Evolutionary conservation across 2,888 invertebrate genomes (phyloP).

Genomic region (Barypeithes pellucidus): DNA sequence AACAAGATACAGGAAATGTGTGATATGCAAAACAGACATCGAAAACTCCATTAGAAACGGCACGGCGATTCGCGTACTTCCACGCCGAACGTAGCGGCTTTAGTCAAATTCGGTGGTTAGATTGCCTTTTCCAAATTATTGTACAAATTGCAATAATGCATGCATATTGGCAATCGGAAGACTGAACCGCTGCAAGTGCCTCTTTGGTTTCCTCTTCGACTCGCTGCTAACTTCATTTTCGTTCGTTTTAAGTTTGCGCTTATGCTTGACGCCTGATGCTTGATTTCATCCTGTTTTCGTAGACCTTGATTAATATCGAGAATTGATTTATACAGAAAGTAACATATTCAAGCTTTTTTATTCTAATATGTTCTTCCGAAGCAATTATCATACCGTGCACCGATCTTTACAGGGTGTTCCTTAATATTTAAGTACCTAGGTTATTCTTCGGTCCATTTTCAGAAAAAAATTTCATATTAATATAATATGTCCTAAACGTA

Average conservation of each 20-base stretch:
- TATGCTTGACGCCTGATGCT: not conserved
- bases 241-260: conserved; percentile 41
- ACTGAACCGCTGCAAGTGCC: conserved; percentile 49
- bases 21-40: conserved; percentile 56
- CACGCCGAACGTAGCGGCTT: conserved; percentile 37
- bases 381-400: too few species aligned
- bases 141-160: conserved; percentile 67
- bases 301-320: not conserved
- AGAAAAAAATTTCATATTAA: too few species aligned
- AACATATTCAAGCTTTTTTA: too few species aligned
- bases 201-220: conserved; percentile 37
- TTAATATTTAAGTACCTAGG: too few species aligned
- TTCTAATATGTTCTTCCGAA: too few species aligned
- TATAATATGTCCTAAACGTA: too few species aligned
- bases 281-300: conserved; percentile 13
- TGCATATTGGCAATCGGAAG: conserved; percentile 67
- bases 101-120: conserved; percentile 60
- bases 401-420: too few species aligned
- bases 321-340: too few species aligned
- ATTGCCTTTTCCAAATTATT: conserved; percentile 66
- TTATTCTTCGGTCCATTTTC: too few species aligned
- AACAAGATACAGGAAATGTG: conserved; percentile 56
- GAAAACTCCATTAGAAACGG: conserved; percentile 56
- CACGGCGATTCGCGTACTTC: conserved; percentile 40
- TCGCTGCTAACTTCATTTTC: conserved; percentile 50